phyloP scores from a whole-genome alignment of 2,888 invertebrate species.

The Eilema depressum region DNA sequence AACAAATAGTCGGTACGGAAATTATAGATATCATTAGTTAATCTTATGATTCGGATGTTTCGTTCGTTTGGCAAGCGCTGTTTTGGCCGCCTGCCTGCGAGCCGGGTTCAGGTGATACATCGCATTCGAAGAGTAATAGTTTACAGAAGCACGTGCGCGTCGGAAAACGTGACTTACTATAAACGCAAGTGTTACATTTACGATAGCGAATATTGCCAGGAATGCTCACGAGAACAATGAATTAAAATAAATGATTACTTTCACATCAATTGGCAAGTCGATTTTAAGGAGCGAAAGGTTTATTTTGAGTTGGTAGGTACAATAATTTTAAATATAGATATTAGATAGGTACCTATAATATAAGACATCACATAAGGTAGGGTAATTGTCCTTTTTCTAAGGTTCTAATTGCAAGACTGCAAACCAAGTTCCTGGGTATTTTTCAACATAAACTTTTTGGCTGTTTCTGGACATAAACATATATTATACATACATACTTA shows the following conservation, averaged over 20 bases:
- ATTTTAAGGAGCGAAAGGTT: no score
- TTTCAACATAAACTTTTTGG: no score
- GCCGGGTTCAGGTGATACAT: slow-evolving; percentile 26
- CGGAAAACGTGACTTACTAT: slow-evolving; percentile 28
- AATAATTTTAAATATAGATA: no score
- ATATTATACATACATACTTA: no score
- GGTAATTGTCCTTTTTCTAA: no score
- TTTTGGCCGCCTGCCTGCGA: slow-evolving; percentile 44
- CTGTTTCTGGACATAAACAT: no score
- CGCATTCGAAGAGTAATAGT: slow-evolving; percentile 14
- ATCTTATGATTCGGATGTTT: slow-evolving; percentile 23
- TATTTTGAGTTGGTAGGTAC: no score
- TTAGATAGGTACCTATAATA: no score
- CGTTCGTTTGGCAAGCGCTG: slow-evolving; percentile 41
- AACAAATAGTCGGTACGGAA: not conserved
- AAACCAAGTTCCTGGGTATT: no score
- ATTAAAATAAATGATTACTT: slow-evolving; percentile 28
- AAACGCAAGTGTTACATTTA: slow-evolving; percentile 11
- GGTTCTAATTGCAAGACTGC: no score
- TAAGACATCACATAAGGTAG: no score
- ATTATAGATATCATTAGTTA: not conserved
- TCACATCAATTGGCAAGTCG: slow-evolving; percentile 25
- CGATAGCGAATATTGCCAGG: slow-evolving; percentile 40
- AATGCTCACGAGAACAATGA: slow-evolving; percentile 22
- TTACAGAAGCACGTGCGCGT: slow-evolving; percentile 3